A percentile compares a stretch with the other conserved stretches of the same genome.
phyloP scores from a whole-genome alignment of 1,140 invertebrate genomes.

The Globodera rostochiensis region DNA sequence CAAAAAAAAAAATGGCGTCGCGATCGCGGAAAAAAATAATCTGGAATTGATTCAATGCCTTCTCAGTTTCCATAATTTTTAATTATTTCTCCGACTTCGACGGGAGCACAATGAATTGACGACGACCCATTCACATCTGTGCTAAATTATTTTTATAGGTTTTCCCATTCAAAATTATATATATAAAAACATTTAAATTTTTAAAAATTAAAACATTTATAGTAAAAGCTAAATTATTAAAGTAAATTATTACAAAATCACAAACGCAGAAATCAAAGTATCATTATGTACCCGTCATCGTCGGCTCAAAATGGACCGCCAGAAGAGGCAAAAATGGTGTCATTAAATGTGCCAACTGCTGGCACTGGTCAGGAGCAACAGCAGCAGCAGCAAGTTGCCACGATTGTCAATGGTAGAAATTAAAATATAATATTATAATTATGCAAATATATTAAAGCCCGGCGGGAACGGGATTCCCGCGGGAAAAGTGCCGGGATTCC shows the following conservation, averaged over 20 bases:
- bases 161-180: neutral
- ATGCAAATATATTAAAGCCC: neutral
- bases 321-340: neutral
- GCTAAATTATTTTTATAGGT: neutral
- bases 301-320: neutral
- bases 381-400: conserved; percentile 5
- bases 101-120: too few relatives aligned
- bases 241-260: neutral
- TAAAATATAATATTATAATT: neutral
- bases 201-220: neutral
- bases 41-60: too few relatives aligned
- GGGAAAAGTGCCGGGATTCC: too few relatives aligned
- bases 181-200: neutral
- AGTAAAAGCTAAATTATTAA: neutral
- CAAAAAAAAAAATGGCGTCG: too few relatives aligned
- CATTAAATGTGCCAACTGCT: neutral
- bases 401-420: conserved; percentile 13
- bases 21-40: too few relatives aligned
- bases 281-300: neutral
- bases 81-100: too few relatives aligned
- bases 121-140: neutral
- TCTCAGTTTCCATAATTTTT: too few relatives aligned
- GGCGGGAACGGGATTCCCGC: too few relatives aligned
- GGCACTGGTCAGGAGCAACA: neutral
- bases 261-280: neutral